A percentile compares a stretch with the other conserved stretches of the same genome.
These are phyloP conservation scores for Brenthis ino DNA, from an alignment of 2,888 invertebrate species.

Conservation along the genomic window DNA sequence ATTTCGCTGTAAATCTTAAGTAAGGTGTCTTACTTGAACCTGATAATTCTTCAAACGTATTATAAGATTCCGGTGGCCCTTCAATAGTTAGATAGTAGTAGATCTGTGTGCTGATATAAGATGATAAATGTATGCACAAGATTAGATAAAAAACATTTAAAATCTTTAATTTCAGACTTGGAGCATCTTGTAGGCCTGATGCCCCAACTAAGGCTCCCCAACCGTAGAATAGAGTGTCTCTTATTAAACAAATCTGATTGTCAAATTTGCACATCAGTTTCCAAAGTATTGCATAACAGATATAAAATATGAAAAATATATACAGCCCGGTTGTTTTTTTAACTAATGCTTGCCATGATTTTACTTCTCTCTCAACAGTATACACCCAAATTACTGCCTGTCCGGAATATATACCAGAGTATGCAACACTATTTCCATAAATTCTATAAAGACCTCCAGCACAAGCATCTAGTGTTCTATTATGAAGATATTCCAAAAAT, in stretches of 20 bases:
- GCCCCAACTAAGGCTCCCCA: constrained; percentile 65
- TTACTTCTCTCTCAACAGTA: constrained; percentile 50
- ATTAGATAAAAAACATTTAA: constrained; percentile 58
- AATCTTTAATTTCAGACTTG: constrained; percentile 58
- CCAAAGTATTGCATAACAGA: constrained; percentile 54
- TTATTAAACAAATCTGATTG: constrained; percentile 45
- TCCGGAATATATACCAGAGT: constrained; percentile 62
- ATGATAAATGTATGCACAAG: constrained; percentile 58
- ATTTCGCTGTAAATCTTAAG: constrained; percentile 45
- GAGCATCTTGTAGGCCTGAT: constrained; percentile 52
- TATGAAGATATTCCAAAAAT: constrained; percentile 53
- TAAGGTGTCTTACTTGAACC: constrained; percentile 53
- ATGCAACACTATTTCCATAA: constrained; percentile 59
- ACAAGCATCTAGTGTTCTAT: constrained; percentile 61
- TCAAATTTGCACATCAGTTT: constrained; percentile 54
- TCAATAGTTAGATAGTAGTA: constrained; percentile 65
- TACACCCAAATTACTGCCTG: constrained; percentile 63
- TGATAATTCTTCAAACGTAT: constrained; percentile 56
- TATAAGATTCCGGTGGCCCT: constrained; percentile 54
- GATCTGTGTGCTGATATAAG: constrained; percentile 60
- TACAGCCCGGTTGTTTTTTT: constrained; percentile 55
- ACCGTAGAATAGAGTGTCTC: constrained; percentile 51
- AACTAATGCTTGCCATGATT: constrained; percentile 59
- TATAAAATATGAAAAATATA: constrained; percentile 60
- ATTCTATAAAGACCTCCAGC: constrained; percentile 65